phyloP scores from a whole-genome alignment of 2,113 vertebrate genomes.

The Caloenas nicobarica region DNA sequence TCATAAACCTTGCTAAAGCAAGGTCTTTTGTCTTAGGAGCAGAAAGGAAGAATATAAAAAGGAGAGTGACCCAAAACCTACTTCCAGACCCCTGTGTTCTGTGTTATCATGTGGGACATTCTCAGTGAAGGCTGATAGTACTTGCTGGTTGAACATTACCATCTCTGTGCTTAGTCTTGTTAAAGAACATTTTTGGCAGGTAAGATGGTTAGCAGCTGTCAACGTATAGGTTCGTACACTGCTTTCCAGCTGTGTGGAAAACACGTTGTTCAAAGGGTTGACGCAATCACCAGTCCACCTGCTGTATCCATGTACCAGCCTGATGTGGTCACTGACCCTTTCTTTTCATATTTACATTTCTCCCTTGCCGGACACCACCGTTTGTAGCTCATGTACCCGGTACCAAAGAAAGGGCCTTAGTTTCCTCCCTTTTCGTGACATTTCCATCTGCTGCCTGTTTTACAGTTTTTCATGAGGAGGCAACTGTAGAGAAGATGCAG shows the following conservation, averaged over 20 bases:
- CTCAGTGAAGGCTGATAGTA: not conserved
- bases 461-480: not conserved
- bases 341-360: not conserved
- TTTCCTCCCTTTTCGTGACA: not conserved
- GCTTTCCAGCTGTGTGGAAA: not conserved
- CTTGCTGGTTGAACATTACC: not conserved
- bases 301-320: not conserved
- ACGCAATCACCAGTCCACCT: fast-evolving
- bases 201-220: not conserved
- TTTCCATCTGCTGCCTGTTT: not conserved
- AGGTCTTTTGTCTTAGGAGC: not conserved
- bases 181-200: not conserved
- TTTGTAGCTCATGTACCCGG: not conserved
- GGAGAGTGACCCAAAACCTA: not conserved
- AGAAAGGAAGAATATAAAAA: not conserved
- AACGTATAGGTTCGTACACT: not conserved
- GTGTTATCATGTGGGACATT: not conserved
- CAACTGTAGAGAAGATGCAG: not conserved
- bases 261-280: not conserved
- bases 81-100: not conserved
- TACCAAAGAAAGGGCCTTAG: not conserved
- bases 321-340: fast-evolving
- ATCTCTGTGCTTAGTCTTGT: not conserved
- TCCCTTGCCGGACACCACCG: not conserved
- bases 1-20: not conserved